Evolutionary conservation across 2,888 invertebrate species (phyloP).

Genomic region (Epistrophe grossulariae): DNA sequence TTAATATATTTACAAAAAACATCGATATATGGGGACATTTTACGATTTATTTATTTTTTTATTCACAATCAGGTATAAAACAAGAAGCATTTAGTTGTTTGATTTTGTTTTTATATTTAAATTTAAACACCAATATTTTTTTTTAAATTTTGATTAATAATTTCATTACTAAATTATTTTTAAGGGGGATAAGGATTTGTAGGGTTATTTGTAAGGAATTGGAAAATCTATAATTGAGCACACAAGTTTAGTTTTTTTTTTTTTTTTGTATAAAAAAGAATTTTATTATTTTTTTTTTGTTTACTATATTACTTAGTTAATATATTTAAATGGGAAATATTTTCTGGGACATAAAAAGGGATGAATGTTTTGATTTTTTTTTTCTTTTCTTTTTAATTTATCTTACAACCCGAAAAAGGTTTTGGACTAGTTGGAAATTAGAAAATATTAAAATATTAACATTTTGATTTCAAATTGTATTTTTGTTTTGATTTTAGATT

Average conservation of each 20-base stretch:
- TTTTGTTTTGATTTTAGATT: conserved; percentile 53
- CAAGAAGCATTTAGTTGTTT: conserved; percentile 72
- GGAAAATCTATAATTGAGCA: conserved; percentile 68
- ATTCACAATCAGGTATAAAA: conserved; percentile 76
- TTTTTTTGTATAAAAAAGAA: conserved; percentile 54
- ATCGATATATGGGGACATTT: conserved; percentile 71
- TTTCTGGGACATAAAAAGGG: not conserved
- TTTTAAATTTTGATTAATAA: conserved; percentile 52
- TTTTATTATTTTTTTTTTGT: conserved; percentile 4
- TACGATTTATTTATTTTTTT: conserved; percentile 60
- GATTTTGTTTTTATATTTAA: conserved; percentile 51
- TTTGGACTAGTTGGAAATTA: conserved; percentile 76
- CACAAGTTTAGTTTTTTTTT: conserved; percentile 42
- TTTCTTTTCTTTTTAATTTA: conserved; percentile 29
- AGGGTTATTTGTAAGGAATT: conserved; percentile 26
- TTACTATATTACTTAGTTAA: conserved; percentile 28
- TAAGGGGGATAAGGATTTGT: not conserved
- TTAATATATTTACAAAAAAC: conserved; percentile 74
- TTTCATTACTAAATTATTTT: conserved; percentile 42
- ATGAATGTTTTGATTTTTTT: conserved; percentile 25
- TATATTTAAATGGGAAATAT: conserved; percentile 5
- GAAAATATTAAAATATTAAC: conserved; percentile 63
- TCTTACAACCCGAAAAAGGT: conserved; percentile 66
- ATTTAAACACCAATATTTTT: conserved; percentile 74
- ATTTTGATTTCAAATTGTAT: conserved; percentile 61